Evolutionary conservation across 2,113 vertebrate genomes (phyloP).

Genomic region (Diphyllodes magnificus): DNA sequence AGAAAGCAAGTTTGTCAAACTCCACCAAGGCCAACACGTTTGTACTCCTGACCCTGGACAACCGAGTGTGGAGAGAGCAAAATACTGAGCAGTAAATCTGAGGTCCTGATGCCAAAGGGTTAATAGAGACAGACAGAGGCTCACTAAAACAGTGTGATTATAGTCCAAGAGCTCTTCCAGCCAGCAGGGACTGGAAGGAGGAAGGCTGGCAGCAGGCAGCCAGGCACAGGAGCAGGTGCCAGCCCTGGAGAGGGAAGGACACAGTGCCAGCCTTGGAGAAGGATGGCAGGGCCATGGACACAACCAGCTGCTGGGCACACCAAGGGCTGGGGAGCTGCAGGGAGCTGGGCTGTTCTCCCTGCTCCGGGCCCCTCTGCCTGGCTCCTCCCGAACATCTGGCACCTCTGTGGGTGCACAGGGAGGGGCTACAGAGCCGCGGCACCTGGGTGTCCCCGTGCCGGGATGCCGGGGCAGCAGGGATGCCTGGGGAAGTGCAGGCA

Average conservation of each 20-base stretch:
- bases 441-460: background rate
- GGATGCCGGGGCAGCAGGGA: background rate
- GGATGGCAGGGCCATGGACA: fast-evolving
- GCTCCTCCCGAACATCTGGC: background rate
- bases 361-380: background rate
- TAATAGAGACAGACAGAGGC: background rate
- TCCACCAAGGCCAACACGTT: fast-evolving
- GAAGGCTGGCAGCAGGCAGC: background rate
- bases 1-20: background rate
- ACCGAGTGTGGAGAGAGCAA: fast-evolving
- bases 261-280: background rate
- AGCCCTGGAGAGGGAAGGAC: background rate
- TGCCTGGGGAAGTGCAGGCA: background rate
- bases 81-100: background rate
- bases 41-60: background rate
- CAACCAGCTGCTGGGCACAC: background rate
- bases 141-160: fast-evolving
- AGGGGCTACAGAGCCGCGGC: fast-evolving
- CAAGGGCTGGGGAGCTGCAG: background rate
- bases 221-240: background rate
- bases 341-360: background rate
- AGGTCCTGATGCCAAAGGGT: background rate
- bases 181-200: background rate
- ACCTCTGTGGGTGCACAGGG: fast-evolving
- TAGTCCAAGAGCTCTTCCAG: background rate